Base-by-base conservation (phyloP, 2,888 invertebrate species). In the Acanthosepion lycidas region DNA sequence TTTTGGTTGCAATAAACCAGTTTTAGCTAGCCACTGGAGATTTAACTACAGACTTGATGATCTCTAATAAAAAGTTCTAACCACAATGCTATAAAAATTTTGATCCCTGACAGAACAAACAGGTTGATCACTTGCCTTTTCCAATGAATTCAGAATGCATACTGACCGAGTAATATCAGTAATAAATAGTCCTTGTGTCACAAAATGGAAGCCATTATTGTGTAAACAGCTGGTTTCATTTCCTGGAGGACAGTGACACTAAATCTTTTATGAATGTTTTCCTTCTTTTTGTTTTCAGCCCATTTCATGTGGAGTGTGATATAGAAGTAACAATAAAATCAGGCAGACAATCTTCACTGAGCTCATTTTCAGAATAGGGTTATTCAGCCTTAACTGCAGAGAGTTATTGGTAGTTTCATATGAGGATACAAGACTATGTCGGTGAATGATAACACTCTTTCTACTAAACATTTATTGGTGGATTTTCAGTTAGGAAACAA, bases 171-270 rank as follows among this genome's bases (percentile, higher is more conserved):
- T 33, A 33, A n/a, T 78, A n/a, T 15, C 78, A 78, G 78, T 78
- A 78, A 78, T 78, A 78, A 78, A 78, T 78, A 12, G n/a, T 33
- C 78, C 78, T 78, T 78, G n/a, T 78, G 78, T 78, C 78, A 78
- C 78, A n/a, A n/a, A 78, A 78, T 33, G n/a, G 78, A 78, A 78
- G 78, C 78, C 78, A 78, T 78, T 78, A 78, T 78, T 78, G 78
- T 78, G n/a, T 78, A 78, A 78, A 78, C n/a, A 78, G 78, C 78
- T 33, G n/a, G 78, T 33, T 78, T 78, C 78, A 78, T 78, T 78
- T 78, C 78, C 78, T 78, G 78, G n/a, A 42, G 78, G 78, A 78
- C n/a, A 78, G 78, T 78, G n/a, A 78, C 78, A 78, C 18, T 78
- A 78, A 78, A 78, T 78, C 78, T 78, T 78, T 78, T 78, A 78